phyloP scores from a whole-genome alignment of 2,888 invertebrate genomes.

The Arenicola marina region DNA sequence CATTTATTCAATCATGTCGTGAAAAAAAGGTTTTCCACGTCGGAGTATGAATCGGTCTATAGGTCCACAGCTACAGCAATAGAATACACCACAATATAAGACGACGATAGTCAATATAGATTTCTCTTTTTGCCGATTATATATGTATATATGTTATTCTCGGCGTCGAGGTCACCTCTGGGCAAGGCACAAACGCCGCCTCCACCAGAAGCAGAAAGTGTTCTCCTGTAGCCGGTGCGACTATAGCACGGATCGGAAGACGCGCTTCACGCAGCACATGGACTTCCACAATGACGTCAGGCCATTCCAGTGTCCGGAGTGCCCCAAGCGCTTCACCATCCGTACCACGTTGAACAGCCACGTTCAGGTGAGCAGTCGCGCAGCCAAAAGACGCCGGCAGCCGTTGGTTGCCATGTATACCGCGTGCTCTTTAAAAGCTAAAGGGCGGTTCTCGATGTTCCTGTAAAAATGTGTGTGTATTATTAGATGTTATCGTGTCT shows the following conservation, averaged over 20 bases:
- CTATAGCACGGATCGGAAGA: constrained; percentile 6
- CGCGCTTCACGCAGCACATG: constrained; percentile 4
- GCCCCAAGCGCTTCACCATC: constrained; percentile 17
- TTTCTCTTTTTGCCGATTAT: background rate
- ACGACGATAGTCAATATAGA: background rate
- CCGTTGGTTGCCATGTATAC: no score
- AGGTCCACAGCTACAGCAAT: no score
- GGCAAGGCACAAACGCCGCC: constrained; percentile 5
- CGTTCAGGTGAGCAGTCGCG: no score
- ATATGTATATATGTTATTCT: background rate
- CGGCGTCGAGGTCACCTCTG: constrained; percentile 11
- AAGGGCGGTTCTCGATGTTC: no score
- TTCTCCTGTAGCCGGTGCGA: background rate
- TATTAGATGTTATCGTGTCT: no score
- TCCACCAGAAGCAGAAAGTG: constrained; percentile 5
- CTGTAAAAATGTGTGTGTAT: no score
- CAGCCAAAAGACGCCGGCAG: no score
- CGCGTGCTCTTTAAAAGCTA: no score
- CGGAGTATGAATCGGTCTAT: no score
- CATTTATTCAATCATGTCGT: no score
- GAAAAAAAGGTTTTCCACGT: no score
- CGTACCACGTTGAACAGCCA: constrained; percentile 9
- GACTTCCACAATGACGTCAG: background rate
- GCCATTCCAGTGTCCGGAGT: constrained; percentile 9
- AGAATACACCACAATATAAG: background rate